Conservation (phyloP, 1,140 invertebrate species). For the Riptortus pedestris region DNA sequence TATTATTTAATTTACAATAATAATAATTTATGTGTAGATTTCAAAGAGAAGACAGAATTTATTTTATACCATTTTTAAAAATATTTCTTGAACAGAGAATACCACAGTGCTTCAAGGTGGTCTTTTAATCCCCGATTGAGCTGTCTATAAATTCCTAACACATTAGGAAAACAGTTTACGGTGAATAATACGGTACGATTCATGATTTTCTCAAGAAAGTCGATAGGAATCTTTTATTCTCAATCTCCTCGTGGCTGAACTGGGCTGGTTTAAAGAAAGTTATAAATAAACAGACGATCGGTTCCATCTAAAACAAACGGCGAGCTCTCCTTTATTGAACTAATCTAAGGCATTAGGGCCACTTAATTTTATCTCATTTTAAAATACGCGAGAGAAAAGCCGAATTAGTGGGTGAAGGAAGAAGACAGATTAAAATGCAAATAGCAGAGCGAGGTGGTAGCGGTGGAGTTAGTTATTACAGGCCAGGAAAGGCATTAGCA, state of each 20-base stretch:
- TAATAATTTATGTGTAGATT: no score
- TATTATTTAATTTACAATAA: no score
- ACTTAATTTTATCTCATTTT: slow-evolving; percentile 13
- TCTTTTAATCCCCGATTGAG: no score
- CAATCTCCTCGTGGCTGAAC: not conserved
- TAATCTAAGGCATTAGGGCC: slow-evolving; percentile 8
- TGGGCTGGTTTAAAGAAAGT: not conserved
- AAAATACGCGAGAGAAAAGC: not conserved
- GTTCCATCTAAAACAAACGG: not conserved
- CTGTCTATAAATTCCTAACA: no score
- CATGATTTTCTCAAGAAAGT: no score
- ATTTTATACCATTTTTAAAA: no score
- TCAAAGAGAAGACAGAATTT: no score
- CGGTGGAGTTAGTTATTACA: slow-evolving; percentile 10
- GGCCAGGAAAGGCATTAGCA: not conserved
- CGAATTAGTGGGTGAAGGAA: not conserved
- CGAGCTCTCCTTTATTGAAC: not conserved
- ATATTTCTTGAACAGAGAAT: no score
- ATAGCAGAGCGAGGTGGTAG: not conserved
- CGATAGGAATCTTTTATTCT: no score
- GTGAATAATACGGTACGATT: no score
- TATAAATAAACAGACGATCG: slow-evolving; percentile 6
- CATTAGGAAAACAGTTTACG: no score
- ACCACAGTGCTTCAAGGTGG: no score
- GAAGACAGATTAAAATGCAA: slow-evolving; percentile 7